phyloP scores from a whole-genome alignment of 1,140 invertebrate genomes.

The Tetragnatha versicolor region DNA sequence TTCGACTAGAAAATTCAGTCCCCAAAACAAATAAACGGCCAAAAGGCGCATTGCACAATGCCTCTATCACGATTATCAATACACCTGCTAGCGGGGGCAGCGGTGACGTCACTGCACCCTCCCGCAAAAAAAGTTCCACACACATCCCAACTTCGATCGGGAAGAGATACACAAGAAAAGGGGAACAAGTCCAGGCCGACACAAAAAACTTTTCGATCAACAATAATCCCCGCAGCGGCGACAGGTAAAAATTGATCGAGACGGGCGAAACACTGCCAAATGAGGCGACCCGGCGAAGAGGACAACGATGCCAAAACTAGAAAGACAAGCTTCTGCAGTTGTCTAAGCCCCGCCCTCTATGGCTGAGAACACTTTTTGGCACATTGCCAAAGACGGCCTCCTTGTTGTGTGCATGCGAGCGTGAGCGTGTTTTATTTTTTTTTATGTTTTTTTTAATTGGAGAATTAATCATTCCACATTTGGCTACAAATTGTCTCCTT shows the following conservation, averaged over 20 bases:
- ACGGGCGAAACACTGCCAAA: conserved; percentile 20
- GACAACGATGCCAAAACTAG: conserved; percentile 33
- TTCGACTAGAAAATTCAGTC: too few relatives aligned
- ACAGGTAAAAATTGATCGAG: conserved; percentile 47
- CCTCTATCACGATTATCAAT: neutral
- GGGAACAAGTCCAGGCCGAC: neutral
- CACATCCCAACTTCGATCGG: conserved; percentile 19
- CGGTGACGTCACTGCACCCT: conserved; percentile 14
- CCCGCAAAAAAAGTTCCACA: neutral
- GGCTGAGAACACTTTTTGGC: conserved; percentile 22
- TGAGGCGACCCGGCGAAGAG: conserved; percentile 14
- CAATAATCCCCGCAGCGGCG: conserved; percentile 22
- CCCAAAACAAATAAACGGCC: too few relatives aligned
- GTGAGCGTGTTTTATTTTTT: neutral
- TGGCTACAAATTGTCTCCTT: conserved; percentile 38
- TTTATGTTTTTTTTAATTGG: conserved; percentile 8
- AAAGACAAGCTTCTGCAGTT: conserved; percentile 40
- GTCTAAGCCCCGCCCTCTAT: conserved; percentile 41
- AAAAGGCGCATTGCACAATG: too few relatives aligned
- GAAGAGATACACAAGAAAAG: neutral
- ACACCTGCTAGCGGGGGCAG: conserved; percentile 5
- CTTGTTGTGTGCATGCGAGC: neutral
- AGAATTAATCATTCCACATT: conserved; percentile 30
- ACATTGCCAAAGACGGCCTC: conserved; percentile 35
- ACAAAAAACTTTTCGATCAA: conserved; percentile 49